A percentile compares a stretch with the other conserved stretches of the same genome.
Evolutionary conservation across 2,113 vertebrate genomes (phyloP).

Genomic region (Chlamydotis undulata): DNA sequence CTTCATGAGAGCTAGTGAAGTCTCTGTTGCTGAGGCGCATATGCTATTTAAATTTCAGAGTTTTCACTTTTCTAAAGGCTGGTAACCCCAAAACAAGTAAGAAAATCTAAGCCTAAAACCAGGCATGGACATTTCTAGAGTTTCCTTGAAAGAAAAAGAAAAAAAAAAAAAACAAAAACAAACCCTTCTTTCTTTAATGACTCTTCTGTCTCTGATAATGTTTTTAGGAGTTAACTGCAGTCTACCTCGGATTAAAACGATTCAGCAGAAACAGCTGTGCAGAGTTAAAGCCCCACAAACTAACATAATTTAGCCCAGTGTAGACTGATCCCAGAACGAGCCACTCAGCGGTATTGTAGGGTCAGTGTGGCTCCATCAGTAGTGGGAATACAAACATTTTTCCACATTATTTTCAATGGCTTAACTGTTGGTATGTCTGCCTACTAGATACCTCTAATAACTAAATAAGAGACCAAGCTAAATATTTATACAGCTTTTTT

Average conservation of each 20-base stretch:
- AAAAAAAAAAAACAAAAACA: not conserved
- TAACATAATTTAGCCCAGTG: not conserved
- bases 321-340: not conserved
- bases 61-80: not conserved
- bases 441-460: not conserved
- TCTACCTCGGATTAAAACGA: not conserved
- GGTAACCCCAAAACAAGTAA: not conserved
- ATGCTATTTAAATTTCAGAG: not conserved
- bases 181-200: not conserved
- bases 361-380: not conserved
- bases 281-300: not conserved
- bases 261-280: not conserved
- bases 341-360: not conserved
- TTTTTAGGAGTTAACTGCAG: not conserved
- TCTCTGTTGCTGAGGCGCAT: accelerated
- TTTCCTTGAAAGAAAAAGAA: not conserved
- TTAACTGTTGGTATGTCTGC: not conserved
- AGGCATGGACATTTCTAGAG: not conserved
- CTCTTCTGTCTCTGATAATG: not conserved
- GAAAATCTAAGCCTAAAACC: not conserved
- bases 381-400: not conserved
- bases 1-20: not conserved
- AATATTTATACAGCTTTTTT: not conserved
- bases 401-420: not conserved
- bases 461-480: not conserved